These are phyloP conservation scores for Eubucco bourcierii DNA, from an alignment of 2,113 vertebrate species.

Conservation along the genomic window DNA sequence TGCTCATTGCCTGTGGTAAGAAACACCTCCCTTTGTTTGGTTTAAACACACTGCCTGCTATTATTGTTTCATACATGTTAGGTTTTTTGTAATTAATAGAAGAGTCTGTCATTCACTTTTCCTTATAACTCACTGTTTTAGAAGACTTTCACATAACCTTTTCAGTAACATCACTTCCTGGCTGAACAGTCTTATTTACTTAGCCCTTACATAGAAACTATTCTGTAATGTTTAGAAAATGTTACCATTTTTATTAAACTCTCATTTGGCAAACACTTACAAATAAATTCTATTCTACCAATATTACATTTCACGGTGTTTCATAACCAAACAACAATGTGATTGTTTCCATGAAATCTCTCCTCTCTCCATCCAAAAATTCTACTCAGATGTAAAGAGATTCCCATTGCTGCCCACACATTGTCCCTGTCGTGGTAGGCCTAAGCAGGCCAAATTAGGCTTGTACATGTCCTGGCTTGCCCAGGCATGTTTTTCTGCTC, in stretches of 20 bases:
- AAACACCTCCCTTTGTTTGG: conserved; percentile 15
- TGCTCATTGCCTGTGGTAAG: background rate
- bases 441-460: no score
- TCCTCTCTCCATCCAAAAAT: background rate
- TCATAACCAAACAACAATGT: background rate
- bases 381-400: background rate
- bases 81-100: background rate
- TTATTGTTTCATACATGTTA: background rate
- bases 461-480: no score
- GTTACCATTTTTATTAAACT: background rate
- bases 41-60: background rate
- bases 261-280: background rate
- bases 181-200: background rate
- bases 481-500: no score
- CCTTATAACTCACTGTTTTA: background rate
- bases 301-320: background rate
- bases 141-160: background rate
- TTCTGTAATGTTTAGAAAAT: background rate
- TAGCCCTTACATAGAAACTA: background rate
- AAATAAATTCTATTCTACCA: background rate
- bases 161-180: background rate
- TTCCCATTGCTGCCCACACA: background rate
- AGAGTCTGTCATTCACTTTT: background rate
- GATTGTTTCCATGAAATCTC: background rate
- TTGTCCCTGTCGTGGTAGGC: no score